These are phyloP conservation scores for Porites divaricata DNA, from an alignment of 92 coral and sea anemone genomes.

Conservation along the genomic window DNA sequence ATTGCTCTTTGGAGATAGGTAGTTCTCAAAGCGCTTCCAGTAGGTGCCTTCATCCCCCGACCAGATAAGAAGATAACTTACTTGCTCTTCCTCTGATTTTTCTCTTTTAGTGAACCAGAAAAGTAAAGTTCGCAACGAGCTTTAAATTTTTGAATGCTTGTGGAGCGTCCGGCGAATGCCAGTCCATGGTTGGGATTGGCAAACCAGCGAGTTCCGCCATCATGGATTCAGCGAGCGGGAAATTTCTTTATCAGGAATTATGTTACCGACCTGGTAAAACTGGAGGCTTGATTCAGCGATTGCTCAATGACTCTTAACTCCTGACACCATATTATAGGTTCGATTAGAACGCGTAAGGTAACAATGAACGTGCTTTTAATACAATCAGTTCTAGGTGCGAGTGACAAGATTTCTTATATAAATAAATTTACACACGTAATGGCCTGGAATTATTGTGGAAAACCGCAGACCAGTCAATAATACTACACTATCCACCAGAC, in stretches of 20 bases:
- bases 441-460: no score
- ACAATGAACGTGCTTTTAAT: no score
- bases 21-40: conserved; percentile 71
- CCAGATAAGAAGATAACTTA: conserved; percentile 62
- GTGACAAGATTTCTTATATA: no score
- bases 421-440: no score
- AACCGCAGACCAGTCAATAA: no score
- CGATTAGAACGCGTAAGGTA: no score
- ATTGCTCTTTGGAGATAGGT: conserved; percentile 64
- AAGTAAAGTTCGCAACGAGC: conserved; percentile 71
- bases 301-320: no score
- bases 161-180: no score
- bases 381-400: no score
- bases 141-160: conserved; percentile 66
- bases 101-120: conserved; percentile 62
- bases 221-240: conserved; percentile 31
- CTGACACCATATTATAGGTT: no score
- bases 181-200: conserved; percentile 71
- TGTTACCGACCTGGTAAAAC: not conserved
- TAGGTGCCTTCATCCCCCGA: conserved; percentile 63
- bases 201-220: conserved; percentile 65
- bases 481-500: no score
- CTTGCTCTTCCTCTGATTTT: conserved; percentile 46
- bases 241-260: not conserved
- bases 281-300: no score